Evolutionary conservation across 2,888 invertebrate species (phyloP), one percentile per base, ranked within the genome.

Genomic region (Parapristionchus giblindavisi): DNA sequence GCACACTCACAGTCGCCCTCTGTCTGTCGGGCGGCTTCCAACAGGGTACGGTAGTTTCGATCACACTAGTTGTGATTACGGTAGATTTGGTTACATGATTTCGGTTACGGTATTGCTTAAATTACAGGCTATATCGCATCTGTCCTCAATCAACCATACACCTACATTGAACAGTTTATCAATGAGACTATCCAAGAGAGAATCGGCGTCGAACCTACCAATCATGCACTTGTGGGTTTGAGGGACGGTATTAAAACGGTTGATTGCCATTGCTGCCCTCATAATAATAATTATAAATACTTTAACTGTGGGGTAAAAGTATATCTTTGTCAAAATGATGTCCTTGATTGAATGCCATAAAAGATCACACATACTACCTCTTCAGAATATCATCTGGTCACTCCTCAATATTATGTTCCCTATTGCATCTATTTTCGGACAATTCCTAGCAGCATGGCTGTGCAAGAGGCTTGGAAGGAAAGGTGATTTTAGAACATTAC

Each of bases 341-440:
- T n/a, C n/a, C n/a, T n/a, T n/a, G n/a, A n/a, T n/a, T n/a, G n/a
- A n/a, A n/a, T n/a, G n/a, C n/a, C n/a, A n/a, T n/a, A n/a, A n/a
- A n/a, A n/a, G n/a, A 11, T 5, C 29, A 6, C 56, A 56, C 6
- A 14, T 3, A 5, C 27, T 56, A n/a, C 51, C 14, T 1, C 77
- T 80, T 21, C 79, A 84, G 84, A 78, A 82, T 51, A 70, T 84
- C 48, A 66, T 81, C 38, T 81, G 81, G 81, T 82, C 84, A 14
- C 76, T 80, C 17, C 81, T 84, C 56, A 82, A 83, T 75, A 81
- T 83, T 56, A 80, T 78, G 75, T 84, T 84, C 76, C 84, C 84
- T 3, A 78, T 81, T 54, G 81, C 84, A 29, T 81, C 82, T 14
- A 84, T 84, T 51, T 77, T 82, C 73, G 84, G 84, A 51, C 84